Conservation (phyloP, 2,113 vertebrate genomes). For the Telmatochromis sp. region DNA sequence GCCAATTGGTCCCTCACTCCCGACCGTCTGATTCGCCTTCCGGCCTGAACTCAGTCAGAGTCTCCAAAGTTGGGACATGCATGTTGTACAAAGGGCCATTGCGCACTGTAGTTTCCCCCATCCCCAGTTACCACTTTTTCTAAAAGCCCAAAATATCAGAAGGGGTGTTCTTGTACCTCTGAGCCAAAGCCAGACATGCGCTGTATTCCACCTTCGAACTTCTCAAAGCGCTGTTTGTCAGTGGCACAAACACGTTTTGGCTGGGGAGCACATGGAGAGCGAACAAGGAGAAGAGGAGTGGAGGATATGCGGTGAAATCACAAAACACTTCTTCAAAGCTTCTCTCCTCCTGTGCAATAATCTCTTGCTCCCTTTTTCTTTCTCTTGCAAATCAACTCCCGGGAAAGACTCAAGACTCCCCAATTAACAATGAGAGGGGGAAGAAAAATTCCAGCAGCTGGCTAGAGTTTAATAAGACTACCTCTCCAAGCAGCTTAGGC, state of each 20-base stretch:
- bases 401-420: conserved; percentile 64
- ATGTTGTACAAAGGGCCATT: conserved; percentile 40
- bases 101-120: conserved; percentile 14
- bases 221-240: conserved; percentile 48
- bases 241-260: conserved; percentile 60
- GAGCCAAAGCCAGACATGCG: conserved; percentile 46
- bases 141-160: conserved; percentile 47
- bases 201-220: conserved; percentile 61
- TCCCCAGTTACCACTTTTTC: background rate
- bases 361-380: conserved; percentile 68
- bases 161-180: conserved; percentile 53
- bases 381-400: conserved; percentile 75
- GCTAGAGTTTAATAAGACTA: conserved; percentile 71
- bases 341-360: conserved; percentile 71
- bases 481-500: conserved; percentile 74
- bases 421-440: conserved; percentile 74
- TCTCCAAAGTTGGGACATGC: conserved; percentile 12
- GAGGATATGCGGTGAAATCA: conserved; percentile 55
- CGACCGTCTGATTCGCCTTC: conserved; percentile 32
- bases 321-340: conserved; percentile 71
- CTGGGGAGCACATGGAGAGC: conserved; percentile 29
- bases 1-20: conserved; percentile 48
- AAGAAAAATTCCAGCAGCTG: conserved; percentile 69
- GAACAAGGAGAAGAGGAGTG: conserved; percentile 29
- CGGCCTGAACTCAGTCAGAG: background rate